Evolutionary conservation across 2,797 vertebrate species (phyloP), one percentile per base, ranked within the genome.

Genomic region (Phaenicophaeus curvirostris): DNA sequence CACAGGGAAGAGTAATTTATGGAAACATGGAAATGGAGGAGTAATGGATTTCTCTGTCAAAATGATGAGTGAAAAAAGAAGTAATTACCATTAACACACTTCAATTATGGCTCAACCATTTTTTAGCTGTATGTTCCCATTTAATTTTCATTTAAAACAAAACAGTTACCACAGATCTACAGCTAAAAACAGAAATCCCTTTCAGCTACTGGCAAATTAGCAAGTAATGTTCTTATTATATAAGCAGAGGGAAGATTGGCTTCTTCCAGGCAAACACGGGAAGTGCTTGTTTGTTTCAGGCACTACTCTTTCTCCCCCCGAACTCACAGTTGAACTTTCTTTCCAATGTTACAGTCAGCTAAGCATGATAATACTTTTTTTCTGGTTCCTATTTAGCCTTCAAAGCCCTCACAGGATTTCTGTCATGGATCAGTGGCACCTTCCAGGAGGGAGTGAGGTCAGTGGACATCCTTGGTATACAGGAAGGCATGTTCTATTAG

Each of bases 11-110:
- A 97, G 94, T 97, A 97, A 97, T 98, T 98, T 98, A 96, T 97
- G 96, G 97, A 97, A 97, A 94, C 46, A 90, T 76, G 81, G 93
- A 97, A 96, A 97, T 97, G 97, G 96, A 92, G 95, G 92, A 95
- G 97, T 98, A 98, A 98, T 98, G 97, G 97, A 97, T 98, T 97
- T 97, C 96, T 98, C 97, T 97, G 97, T 98, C 98, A 98, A 97
- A 98, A 98, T 98, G 98, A 98, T 98, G 98, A 98, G 98, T 98
- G 98, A 98, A 98, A 98, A 98, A 98, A 98, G 98, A 97, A 96
- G 97, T 98, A 98, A 99, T 99, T 99, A 98, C 98, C 95, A 97
- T 98, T 98, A 98, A 99, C 99, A 98, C 98, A 98, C 98, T 98
- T 98, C 98, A 99, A 98, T 98, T 99, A 98, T 63, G 94, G 97